Evolutionary conservation across 2,113 vertebrate genomes (phyloP).

Genomic region (Gobiocypris rarus): DNA sequence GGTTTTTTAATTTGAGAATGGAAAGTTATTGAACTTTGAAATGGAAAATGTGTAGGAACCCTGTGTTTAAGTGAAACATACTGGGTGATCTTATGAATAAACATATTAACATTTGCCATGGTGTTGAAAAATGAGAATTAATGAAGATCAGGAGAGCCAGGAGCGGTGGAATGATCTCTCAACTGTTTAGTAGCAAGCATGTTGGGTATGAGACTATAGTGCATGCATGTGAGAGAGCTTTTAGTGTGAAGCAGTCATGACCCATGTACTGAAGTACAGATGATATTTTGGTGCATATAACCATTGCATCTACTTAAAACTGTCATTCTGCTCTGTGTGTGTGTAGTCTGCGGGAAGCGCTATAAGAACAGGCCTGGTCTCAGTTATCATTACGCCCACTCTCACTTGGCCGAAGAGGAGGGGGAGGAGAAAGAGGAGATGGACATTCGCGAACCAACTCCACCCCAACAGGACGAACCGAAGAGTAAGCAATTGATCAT

Average conservation of each 20-base stretch:
- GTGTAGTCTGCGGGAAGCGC: constrained; percentile 92
- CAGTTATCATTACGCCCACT: constrained; percentile 97
- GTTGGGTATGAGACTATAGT: constrained; percentile 41
- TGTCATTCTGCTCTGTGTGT: constrained; percentile 46
- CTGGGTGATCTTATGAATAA: background rate
- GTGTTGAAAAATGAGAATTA: background rate
- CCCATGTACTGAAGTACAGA: background rate
- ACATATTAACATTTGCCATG: background rate
- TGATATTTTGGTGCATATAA: background rate
- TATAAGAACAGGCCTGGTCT: constrained; percentile 97
- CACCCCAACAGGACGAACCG: constrained; percentile 83
- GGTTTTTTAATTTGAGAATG: no score
- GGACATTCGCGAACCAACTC: constrained; percentile 80
- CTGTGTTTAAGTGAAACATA: background rate
- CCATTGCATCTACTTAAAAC: no score
- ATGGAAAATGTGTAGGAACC: no score
- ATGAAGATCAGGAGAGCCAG: background rate
- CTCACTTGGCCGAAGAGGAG: constrained; percentile 95
- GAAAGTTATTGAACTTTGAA: no score
- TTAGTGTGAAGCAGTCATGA: background rate
- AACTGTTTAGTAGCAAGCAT: background rate
- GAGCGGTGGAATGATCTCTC: background rate
- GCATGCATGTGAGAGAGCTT: constrained; percentile 48
- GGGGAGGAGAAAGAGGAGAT: constrained; percentile 91
- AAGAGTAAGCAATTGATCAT: constrained; percentile 81